Evolutionary conservation across 2,797 vertebrate genomes (phyloP), one percentile per base, ranked within the genome.

Genomic region (Ctenosaura bakeri): DNA sequence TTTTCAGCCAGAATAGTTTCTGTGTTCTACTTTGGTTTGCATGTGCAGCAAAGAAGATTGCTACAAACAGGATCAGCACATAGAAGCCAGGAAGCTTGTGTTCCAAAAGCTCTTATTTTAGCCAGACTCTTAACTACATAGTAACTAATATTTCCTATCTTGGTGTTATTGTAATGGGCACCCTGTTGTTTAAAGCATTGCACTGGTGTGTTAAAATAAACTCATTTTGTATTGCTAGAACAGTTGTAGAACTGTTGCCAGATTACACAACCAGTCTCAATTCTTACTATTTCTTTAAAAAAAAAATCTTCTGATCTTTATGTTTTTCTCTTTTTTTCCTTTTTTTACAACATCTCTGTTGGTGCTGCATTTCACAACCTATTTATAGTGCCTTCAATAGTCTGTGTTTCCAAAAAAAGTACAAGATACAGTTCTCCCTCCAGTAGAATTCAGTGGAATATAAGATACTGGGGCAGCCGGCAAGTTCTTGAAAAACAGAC

Each of bases 151-250:
- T 66, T 66, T 84, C 35, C 38, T 20, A 71, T n/a, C 24, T n/a
- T 38, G 7, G 29, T 52, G 78, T 69, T 54, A 35, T 35, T 69
- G 62, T 14, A 66, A 73, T 71, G 50, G n/a, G 64, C 83, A 59
- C 14, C 52, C 71, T 82, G 79, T 42, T 71, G 18, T 82, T 73
- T 73, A 73, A 81, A 32, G 79, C 29, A 38, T 42, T 54, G 18
- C 66, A 82, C 35, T 88, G 38, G 4, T 35, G 52, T 52, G 62
- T 59, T 88, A 22, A 52, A 69, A 88, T 88, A 80, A 88, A 69
- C 22, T 80, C 6, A 54, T 50, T 80, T 84, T 85, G 46, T 69
- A 29, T 79, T n/a, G 7, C 54, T 87, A 6, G 24, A 82, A 59
- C 29, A 59, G 26, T 32, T 88, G 66, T 22, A 74, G 20, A 29